These are phyloP conservation scores for Mormyrus hasselquistii DNA, from an alignment of 2,797 vertebrate species.

Conservation along the genomic window DNA sequence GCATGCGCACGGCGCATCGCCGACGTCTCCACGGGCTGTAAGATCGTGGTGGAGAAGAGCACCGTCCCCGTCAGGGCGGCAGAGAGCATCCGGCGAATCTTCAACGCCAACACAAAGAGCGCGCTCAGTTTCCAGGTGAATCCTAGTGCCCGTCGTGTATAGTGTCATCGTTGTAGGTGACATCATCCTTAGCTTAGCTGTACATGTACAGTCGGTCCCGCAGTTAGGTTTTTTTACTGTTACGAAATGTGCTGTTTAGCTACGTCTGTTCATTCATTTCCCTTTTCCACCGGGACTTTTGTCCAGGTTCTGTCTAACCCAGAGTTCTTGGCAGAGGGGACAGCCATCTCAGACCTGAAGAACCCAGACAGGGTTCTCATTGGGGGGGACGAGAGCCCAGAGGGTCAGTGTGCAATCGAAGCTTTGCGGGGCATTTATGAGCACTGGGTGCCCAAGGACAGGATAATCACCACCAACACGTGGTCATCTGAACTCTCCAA, in stretches of 20 bases:
- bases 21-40: conserved; percentile 35
- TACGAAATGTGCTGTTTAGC: not conserved
- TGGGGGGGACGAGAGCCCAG: conserved; percentile 32
- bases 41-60: conserved; percentile 42
- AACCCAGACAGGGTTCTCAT: conserved; percentile 36
- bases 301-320: conserved; percentile 33
- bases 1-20: conserved; percentile 37
- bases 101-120: conserved; percentile 26
- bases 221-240: not conserved
- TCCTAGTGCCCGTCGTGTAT: no score
- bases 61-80: conserved; percentile 29
- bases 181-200: not conserved
- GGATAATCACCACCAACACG: conserved; percentile 38
- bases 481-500: conserved; percentile 38
- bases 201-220: not conserved
- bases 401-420: conserved; percentile 27
- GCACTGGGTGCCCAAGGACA: conserved; percentile 31
- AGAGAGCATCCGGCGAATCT: conserved; percentile 33
- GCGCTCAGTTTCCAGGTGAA: conserved; percentile 28
- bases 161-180: not conserved
- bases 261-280: not conserved
- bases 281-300: not conserved
- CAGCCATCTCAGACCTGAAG: conserved; percentile 29
- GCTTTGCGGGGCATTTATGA: conserved; percentile 21
- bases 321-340: conserved; percentile 32